Evolutionary conservation across 2,113 vertebrate species (phyloP).

Genomic region (Grallaria varia): DNA sequence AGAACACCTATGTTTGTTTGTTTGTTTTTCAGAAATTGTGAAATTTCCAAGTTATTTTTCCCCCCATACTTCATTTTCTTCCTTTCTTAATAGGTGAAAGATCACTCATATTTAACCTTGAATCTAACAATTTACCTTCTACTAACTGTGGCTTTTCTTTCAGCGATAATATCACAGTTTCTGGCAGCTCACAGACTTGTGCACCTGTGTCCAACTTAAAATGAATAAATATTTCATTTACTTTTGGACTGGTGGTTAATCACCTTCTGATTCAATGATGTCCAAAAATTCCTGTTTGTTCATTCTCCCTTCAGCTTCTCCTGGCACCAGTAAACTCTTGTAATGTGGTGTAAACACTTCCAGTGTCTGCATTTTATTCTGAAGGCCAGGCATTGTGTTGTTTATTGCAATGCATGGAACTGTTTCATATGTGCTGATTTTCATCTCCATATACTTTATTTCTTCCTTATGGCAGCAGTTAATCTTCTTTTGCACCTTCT

Average conservation of each 20-base stretch:
- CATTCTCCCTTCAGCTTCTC: not conserved
- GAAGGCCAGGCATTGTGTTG: not conserved
- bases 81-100: not conserved
- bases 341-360: not conserved
- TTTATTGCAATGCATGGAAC: not conserved
- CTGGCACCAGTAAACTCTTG: not conserved
- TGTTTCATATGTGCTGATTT: not conserved
- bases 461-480: not conserved
- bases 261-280: not conserved
- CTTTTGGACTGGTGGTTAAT: not conserved
- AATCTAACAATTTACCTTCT: not conserved
- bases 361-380: not conserved
- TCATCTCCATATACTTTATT: not conserved
- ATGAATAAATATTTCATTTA: not conserved
- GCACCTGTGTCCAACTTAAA: slow-evolving; percentile 9
- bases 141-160: not conserved
- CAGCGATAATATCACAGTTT: not conserved
- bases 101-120: not conserved
- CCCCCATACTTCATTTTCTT: not conserved
- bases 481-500: not conserved
- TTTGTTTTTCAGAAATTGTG: not conserved
- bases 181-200: not conserved
- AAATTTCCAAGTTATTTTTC: not conserved
- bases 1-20: rapidly evolving
- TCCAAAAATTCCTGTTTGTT: not conserved